A percentile compares a stretch with the other conserved stretches of the same genome.
Conservation (phyloP, 2,888 invertebrate species). For the Euproctis similis region DNA sequence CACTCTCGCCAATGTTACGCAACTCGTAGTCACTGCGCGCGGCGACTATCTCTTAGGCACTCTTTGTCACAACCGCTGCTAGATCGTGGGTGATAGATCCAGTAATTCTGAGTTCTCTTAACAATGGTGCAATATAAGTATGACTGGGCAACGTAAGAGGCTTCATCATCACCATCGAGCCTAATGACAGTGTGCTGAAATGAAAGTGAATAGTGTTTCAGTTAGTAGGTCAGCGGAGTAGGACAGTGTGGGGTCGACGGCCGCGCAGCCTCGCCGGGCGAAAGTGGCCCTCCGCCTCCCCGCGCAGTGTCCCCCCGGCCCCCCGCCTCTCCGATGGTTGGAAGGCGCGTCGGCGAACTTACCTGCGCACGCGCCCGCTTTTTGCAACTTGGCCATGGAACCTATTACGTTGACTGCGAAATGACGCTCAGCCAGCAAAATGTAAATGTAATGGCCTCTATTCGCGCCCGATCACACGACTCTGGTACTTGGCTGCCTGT, state of each 20-base stretch:
- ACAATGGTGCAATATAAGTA: conserved; percentile 43
- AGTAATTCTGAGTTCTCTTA: conserved; percentile 29
- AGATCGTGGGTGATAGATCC: conserved; percentile 19
- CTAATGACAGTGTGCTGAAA: conserved; percentile 63
- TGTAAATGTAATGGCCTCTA: conserved; percentile 65
- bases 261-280: conserved; percentile 73
- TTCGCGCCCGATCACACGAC: conserved; percentile 46
- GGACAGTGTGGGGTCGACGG: conserved; percentile 69
- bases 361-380: conserved; percentile 67
- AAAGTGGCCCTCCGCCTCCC: conserved; percentile 64
- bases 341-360: conserved; percentile 48
- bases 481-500: no score
- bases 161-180: conserved; percentile 65
- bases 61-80: no score
- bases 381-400: conserved; percentile 75
- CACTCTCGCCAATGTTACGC: conserved; percentile 70
- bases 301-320: conserved; percentile 29
- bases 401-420: conserved; percentile 70
- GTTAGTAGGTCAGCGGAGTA: conserved; percentile 72
- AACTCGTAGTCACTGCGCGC: conserved; percentile 39
- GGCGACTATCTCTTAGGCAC: no score
- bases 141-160: conserved; percentile 41
- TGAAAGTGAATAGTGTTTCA: conserved; percentile 69
- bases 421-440: conserved; percentile 58
- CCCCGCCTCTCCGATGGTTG: conserved; percentile 41